Evolutionary conservation across 23 tunicate species (phyloP).

Genomic region (Trididemnum clinides): DNA sequence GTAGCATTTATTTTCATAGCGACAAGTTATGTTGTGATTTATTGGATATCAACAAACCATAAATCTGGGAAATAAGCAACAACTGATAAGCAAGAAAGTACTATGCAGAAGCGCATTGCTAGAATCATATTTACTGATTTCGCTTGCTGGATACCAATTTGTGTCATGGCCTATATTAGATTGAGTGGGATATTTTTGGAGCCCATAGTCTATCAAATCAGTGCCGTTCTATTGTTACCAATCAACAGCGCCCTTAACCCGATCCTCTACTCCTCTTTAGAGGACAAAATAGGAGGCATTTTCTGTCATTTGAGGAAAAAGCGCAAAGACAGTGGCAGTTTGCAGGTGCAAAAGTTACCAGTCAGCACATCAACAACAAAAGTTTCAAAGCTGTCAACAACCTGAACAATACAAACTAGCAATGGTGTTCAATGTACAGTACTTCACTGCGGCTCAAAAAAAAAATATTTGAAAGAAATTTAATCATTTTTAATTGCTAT

Average conservation of each 20-base stretch:
- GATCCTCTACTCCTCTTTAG: not conserved
- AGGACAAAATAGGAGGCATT: not conserved
- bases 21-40: not conserved
- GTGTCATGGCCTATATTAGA: not conserved
- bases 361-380: no score
- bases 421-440: no score
- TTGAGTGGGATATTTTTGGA: not conserved
- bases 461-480: no score
- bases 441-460: no score
- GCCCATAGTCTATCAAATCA: not conserved
- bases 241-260: conserved; percentile 9
- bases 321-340: not conserved
- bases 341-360: no score
- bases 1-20: conserved; percentile 5
- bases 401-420: no score
- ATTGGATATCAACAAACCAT: not conserved
- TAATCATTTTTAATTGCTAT: no score
- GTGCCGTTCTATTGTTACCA: not conserved
- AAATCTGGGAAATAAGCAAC: not conserved
- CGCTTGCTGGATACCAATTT: not conserved
- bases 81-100: not conserved
- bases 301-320: not conserved
- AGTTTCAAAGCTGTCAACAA: no score
- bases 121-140: not conserved
- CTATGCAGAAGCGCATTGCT: not conserved